Percentiles rank a stretch among this genome's conserved stretches.
phyloP scores from a whole-genome alignment of 2,888 invertebrate genomes.

The Eupithecia abbreviata region DNA sequence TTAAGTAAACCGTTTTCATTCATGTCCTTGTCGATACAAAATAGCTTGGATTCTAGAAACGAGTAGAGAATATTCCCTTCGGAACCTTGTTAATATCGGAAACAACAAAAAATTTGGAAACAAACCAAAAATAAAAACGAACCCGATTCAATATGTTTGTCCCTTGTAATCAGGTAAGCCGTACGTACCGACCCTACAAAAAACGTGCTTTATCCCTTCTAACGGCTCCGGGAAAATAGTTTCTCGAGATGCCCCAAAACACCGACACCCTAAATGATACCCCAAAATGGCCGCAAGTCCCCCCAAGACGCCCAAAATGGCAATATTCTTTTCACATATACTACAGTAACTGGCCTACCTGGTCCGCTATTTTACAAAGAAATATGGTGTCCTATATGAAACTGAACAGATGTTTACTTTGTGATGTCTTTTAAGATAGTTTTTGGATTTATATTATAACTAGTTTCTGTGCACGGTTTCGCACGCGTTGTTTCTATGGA shows the following conservation, averaged over 20 bases:
- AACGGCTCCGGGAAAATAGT: slow-evolving; percentile 30
- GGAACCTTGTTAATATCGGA: slow-evolving; percentile 14
- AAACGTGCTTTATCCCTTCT: slow-evolving; percentile 34
- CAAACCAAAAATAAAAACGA: slow-evolving; percentile 13
- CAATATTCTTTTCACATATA: slow-evolving; percentile 41
- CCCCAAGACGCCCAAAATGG: slow-evolving; percentile 24
- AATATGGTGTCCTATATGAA: slow-evolving; percentile 24
- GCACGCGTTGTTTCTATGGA: background rate
- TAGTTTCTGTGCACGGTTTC: background rate
- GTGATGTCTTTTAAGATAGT: background rate
- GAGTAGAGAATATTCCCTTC: background rate
- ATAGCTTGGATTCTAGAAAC: background rate
- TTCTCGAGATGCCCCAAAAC: slow-evolving; percentile 15
- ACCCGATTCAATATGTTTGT: slow-evolving; percentile 28
- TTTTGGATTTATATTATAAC: background rate
- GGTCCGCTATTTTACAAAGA: slow-evolving; percentile 23
- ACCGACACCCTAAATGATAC: slow-evolving; percentile 17
- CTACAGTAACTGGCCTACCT: slow-evolving; percentile 29
- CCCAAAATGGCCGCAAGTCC: slow-evolving; percentile 17
- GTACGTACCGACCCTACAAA: slow-evolving; percentile 26
- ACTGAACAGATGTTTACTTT: slow-evolving; percentile 8
- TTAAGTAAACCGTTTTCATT: too few species aligned
- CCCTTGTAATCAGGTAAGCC: slow-evolving; percentile 30
- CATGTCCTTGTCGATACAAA: too few species aligned
- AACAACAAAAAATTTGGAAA: slow-evolving; percentile 5